Conservation (phyloP, 2,888 invertebrate genomes). For the Drosophila greeni region DNA sequence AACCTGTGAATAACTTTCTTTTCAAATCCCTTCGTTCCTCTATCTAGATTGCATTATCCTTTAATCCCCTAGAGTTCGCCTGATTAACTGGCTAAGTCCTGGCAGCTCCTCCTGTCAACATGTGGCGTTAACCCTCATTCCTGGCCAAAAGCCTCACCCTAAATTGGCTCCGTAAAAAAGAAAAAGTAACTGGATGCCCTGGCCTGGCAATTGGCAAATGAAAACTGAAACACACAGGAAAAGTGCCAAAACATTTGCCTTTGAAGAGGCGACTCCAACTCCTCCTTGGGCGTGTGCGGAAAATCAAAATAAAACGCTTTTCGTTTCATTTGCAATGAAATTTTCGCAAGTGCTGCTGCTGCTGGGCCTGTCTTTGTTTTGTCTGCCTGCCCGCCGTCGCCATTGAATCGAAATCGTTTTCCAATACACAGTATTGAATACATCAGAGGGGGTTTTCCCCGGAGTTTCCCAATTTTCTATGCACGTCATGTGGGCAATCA, state of each 20-base stretch:
- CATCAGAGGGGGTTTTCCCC: conserved; percentile 24
- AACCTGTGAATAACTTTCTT: not conserved
- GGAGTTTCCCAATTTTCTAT: conserved; percentile 45
- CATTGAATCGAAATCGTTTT: conserved; percentile 55
- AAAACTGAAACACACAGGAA: conserved; percentile 47
- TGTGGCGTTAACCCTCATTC: conserved; percentile 39
- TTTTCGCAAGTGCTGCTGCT: conserved; percentile 60
- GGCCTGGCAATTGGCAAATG: conserved; percentile 38
- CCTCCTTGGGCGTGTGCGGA: conserved; percentile 58
- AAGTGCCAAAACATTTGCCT: conserved; percentile 56
- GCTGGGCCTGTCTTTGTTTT: conserved; percentile 52
- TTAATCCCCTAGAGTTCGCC: conserved; percentile 1
- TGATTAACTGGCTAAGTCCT: conserved; percentile 32
- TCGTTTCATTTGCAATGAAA: conserved; percentile 73
- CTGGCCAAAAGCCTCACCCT: conserved; percentile 8
- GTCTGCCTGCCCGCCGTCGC: conserved; percentile 33
- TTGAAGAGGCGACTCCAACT: conserved; percentile 47
- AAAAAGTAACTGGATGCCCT: not conserved
- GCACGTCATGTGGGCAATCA: conserved; percentile 69
- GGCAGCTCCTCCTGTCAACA: conserved; percentile 34
- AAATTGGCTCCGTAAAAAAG: conserved; percentile 60
- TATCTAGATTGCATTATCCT: conserved; percentile 2
- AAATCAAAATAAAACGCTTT: conserved; percentile 73
- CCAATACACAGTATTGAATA: conserved; percentile 56
- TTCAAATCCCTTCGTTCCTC: not conserved